A percentile compares a stretch with the other conserved stretches of the same genome.
phyloP scores from a whole-genome alignment of 2,113 vertebrate genomes.

The Rutilus rutilus region DNA sequence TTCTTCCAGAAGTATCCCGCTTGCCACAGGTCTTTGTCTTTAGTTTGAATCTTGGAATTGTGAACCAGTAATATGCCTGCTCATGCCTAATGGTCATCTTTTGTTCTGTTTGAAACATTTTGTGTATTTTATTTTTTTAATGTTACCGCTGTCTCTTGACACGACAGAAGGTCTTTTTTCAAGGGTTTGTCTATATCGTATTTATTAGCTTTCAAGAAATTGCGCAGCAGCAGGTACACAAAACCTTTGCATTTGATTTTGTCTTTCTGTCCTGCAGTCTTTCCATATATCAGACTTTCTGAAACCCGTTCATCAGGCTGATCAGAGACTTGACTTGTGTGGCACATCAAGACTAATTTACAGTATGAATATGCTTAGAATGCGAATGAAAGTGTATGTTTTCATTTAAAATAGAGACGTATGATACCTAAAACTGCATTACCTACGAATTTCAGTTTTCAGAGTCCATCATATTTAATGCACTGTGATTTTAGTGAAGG shows the following conservation, averaged over 20 bases:
- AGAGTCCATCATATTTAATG: slow-evolving; percentile 29
- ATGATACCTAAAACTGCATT: not conserved
- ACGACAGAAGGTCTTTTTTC: slow-evolving; percentile 47
- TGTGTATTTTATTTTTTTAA: slow-evolving; percentile 48
- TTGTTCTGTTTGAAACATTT: slow-evolving; percentile 44
- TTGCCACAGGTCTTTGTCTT: slow-evolving; percentile 54
- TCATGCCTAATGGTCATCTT: slow-evolving; percentile 46
- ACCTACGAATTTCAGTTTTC: slow-evolving; percentile 10
- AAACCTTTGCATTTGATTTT: slow-evolving; percentile 11
- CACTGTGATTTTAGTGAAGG: slow-evolving; percentile 26
- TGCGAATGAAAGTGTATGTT: not conserved
- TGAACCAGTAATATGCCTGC: slow-evolving; percentile 41
- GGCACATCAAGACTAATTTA: not conserved
- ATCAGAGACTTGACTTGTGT: not conserved
- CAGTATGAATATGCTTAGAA: slow-evolving; percentile 18
- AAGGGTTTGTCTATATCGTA: slow-evolving; percentile 56
- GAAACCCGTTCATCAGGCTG: not conserved
- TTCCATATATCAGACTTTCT: slow-evolving; percentile 22
- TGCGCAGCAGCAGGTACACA: slow-evolving; percentile 12
- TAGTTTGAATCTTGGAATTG: slow-evolving; percentile 57
- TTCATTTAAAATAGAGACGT: not conserved
- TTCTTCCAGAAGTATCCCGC: slow-evolving; percentile 26
- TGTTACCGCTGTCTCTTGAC: slow-evolving; percentile 67
- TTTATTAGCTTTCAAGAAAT: slow-evolving; percentile 67
- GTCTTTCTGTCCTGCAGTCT: slow-evolving; percentile 4